Base-by-base conservation (phyloP, 2,113 vertebrate genomes). In the Ochotona curzoniae region DNA sequence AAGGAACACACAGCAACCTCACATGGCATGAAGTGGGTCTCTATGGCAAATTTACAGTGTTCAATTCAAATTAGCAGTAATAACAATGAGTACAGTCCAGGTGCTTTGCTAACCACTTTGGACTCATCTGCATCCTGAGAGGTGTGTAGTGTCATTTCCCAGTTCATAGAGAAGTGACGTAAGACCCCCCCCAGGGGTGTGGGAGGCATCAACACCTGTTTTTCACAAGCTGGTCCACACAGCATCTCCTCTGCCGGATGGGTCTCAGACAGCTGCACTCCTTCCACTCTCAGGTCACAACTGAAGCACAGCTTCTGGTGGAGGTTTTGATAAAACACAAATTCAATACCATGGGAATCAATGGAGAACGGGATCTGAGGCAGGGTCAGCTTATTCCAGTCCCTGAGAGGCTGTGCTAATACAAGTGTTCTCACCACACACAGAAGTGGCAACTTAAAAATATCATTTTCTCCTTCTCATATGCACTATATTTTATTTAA, bases 1-100 rank as follows among this genome's bases (percentile, higher is more conserved):
- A 2, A 54, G 5, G 13, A 44, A 60, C 0, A 20, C 26, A 14
- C 0, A 47, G 0, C 49, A 47, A 57, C 1, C 2, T 7, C 21
- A 2, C 15, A 8, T 1, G 6, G 25, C 30, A 35, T 75, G 25
- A 30, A 44, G 8, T 5, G 49, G 1, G 8, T 76, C 7, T 70
- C 54, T 71, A 7, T 28, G 69, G 74, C 1, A 74, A 75, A 57
- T 85, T 12, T 26, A 35, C 38, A 20, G 2, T 1, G 7, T 9
- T 12, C 15, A 73, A 25, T 49, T 85, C 66, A 73, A 67, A 73
- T 89, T 78, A 71, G 15, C 32, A 67, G 28, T 30, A 70, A 49
- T 71, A 89, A 23, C 13, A 35, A 32, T 30, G 54, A 71, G 8
- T 70, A 60, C 10, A 57, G 4, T 9, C 1, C 5, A 66, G 13